A percentile compares a stretch with the other conserved stretches of the same genome.
phyloP scores from a whole-genome alignment of 2,888 invertebrate genomes.

The Erebia palarica region DNA sequence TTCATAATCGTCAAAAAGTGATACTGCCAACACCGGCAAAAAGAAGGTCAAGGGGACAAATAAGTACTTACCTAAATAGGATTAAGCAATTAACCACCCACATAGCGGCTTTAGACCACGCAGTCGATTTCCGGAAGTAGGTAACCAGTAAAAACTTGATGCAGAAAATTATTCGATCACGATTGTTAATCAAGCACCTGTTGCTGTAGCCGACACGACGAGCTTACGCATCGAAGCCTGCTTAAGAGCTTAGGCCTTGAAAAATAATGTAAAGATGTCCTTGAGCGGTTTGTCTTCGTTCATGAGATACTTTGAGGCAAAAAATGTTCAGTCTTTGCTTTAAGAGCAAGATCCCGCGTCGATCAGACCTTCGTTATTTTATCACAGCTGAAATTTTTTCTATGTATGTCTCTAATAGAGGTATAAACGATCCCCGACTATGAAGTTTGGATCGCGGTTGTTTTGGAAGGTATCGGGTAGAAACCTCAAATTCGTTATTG shows the following conservation, averaged over 20 bases:
- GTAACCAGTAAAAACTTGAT: not conserved
- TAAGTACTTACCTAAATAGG: not conserved
- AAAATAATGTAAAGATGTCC: conserved; percentile 24
- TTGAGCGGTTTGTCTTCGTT: conserved; percentile 10
- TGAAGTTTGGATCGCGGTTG: too few species aligned
- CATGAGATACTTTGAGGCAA: conserved; percentile 1
- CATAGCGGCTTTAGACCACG: conserved; percentile 4
- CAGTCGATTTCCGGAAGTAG: conserved; percentile 5
- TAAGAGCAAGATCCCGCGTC: too few species aligned
- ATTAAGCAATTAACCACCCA: conserved; percentile 17
- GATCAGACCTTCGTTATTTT: too few species aligned
- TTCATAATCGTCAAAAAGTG: not conserved
- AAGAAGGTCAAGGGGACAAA: conserved; percentile 7
- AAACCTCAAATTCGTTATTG: too few species aligned
- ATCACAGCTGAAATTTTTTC: too few species aligned
- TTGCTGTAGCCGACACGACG: conserved; percentile 20
- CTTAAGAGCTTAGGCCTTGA: conserved; percentile 19
- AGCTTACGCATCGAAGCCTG: conserved; percentile 15
- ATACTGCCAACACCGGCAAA: not conserved
- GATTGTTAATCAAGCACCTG: conserved; percentile 26
- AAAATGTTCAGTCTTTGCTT: not conserved
- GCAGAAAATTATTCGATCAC: not conserved
- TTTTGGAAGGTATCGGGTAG: too few species aligned
- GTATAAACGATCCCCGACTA: too few species aligned
- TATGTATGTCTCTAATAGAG: too few species aligned